A percentile compares a stretch with the other conserved stretches of the same genome.
These are phyloP conservation scores for Argyresthia goedartella DNA, from an alignment of 2,888 invertebrate genomes.

Conservation along the genomic window DNA sequence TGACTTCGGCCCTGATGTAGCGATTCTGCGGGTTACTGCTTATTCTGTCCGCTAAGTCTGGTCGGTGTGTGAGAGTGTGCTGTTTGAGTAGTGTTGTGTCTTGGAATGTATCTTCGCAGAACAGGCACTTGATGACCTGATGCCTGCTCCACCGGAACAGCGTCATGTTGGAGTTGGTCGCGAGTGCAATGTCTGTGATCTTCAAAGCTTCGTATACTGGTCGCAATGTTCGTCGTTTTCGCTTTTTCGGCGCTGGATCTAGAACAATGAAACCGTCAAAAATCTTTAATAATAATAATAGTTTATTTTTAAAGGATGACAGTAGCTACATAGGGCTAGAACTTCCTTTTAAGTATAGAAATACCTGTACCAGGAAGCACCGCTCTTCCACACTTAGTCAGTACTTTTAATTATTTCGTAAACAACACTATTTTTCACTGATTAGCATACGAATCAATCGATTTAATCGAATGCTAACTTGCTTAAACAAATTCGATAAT, in stretches of 20 bases:
- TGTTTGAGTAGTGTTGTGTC: slow-evolving; percentile 2
- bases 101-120: slow-evolving; percentile 4
- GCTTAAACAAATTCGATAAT: too few relatives aligned
- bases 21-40: not conserved
- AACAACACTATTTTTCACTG: too few relatives aligned
- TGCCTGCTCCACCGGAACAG: slow-evolving; percentile 6
- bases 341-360: too few relatives aligned
- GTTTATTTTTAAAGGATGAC: too few relatives aligned
- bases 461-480: too few relatives aligned
- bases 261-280: not conserved
- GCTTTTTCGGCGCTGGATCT: not conserved
- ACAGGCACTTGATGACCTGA: slow-evolving; percentile 6
- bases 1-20: slow-evolving; percentile 6
- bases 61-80: slow-evolving; percentile 1
- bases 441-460: too few relatives aligned
- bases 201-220: not conserved
- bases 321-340: too few relatives aligned
- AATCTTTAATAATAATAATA: too few relatives aligned
- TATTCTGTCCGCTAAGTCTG: not conserved
- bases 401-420: too few relatives aligned
- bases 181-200: not conserved
- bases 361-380: too few relatives aligned
- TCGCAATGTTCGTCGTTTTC: not conserved
- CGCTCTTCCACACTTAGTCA: too few relatives aligned
- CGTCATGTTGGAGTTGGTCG: slow-evolving; percentile 5